phyloP scores from a whole-genome alignment of 2,888 invertebrate genomes.

The Rotaria macrura region DNA sequence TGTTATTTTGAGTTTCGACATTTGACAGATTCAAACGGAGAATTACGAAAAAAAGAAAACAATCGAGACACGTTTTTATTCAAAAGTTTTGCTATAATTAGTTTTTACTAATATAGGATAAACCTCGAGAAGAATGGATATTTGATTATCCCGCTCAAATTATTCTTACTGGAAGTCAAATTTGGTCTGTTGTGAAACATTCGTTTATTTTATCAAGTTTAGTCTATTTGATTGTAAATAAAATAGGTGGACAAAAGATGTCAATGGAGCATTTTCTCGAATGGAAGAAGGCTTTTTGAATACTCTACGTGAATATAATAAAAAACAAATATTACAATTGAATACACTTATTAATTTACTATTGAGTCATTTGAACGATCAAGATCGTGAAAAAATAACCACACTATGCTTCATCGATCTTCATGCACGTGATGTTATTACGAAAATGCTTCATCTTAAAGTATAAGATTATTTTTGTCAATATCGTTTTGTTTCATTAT shows the following conservation, averaged over 20 bases:
- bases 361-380: conserved; percentile 73
- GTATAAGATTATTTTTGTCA: neutral
- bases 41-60: too few species aligned
- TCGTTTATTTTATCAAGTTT: neutral
- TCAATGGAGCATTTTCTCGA: conserved; percentile 73
- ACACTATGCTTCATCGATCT: conserved; percentile 78
- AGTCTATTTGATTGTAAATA: conserved; percentile 28
- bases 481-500: neutral
- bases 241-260: conserved; percentile 78
- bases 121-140: conserved; percentile 37
- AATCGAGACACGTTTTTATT: too few species aligned
- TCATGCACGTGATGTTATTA: conserved; percentile 83
- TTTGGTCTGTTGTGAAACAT: neutral
- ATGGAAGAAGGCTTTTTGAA: conserved; percentile 90
- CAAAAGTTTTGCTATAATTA: too few species aligned
- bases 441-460: conserved; percentile 23
- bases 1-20: too few species aligned
- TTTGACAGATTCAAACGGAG: too few species aligned
- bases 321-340: conserved; percentile 64
- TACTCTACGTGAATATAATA: conserved; percentile 81
- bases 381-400: conserved; percentile 92
- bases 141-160: conserved; percentile 16
- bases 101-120: conserved; percentile 46
- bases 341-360: conserved; percentile 76
- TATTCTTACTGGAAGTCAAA: neutral